These are phyloP conservation scores for Macaria liturata DNA, from an alignment of 2,888 invertebrate genomes.

Conservation along the genomic window DNA sequence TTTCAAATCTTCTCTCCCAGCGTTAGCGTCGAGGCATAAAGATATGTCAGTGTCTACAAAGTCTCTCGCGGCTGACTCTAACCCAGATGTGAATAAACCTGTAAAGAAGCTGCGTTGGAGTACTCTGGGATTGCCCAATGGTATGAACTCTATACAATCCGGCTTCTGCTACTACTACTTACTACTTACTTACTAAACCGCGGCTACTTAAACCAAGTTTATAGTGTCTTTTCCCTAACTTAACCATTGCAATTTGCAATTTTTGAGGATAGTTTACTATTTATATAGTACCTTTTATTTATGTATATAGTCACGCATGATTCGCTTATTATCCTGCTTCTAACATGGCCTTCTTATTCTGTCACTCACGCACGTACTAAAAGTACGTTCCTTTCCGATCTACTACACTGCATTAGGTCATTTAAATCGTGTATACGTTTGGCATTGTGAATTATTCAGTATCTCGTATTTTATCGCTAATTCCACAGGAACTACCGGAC, in stretches of 20 bases:
- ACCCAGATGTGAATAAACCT: conserved; percentile 42
- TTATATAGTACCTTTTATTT: no score
- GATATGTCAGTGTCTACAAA: conserved; percentile 47
- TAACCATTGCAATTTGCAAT: no score
- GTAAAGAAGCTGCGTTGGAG: conserved; percentile 63
- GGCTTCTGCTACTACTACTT: no score
- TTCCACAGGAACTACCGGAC: conserved; percentile 70
- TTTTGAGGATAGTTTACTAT: no score
- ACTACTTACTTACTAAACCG: no score
- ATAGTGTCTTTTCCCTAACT: no score
- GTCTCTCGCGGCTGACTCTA: conserved; percentile 48
- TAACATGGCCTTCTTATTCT: conserved; percentile 23
- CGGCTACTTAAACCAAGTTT: no score
- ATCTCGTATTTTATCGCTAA: conserved; percentile 51
- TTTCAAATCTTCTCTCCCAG: conserved; percentile 53
- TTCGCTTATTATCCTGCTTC: conserved; percentile 15
- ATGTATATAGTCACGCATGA: no score
- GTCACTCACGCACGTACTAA: conserved; percentile 28
- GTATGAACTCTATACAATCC: conserved; percentile 31
- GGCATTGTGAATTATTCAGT: conserved; percentile 40
- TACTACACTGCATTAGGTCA: conserved; percentile 42
- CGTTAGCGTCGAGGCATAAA: conserved; percentile 40
- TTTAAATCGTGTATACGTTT: conserved; percentile 45
- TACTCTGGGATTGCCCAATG: conserved; percentile 54
- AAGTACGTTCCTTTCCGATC: conserved; percentile 27